phyloP scores from a whole-genome alignment of 2,113 vertebrate genomes.

The Centropristis striata region DNA sequence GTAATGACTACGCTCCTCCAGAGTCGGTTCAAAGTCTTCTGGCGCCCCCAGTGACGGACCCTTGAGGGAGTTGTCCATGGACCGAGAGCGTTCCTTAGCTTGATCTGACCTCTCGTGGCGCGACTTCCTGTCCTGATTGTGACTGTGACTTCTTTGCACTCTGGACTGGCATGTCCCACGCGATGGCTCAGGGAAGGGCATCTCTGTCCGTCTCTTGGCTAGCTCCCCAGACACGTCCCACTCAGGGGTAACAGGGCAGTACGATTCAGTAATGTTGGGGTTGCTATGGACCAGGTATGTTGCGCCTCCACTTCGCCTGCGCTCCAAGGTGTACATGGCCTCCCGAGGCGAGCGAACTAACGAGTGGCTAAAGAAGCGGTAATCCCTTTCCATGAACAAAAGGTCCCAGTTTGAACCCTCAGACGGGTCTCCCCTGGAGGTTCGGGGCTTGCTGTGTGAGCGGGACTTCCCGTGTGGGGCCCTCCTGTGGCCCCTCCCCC shows the following conservation, averaged over 20 bases:
- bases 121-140: slow-evolving; percentile 98
- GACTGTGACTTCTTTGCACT: slow-evolving; percentile 99
- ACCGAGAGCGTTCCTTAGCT: slow-evolving; percentile 97
- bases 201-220: slow-evolving; percentile 97
- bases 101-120: slow-evolving; percentile 95
- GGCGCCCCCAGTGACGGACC: slow-evolving; percentile 91
- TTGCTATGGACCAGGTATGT: slow-evolving; percentile 96
- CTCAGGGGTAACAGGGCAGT: slow-evolving; percentile 96
- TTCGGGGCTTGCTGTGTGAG: slow-evolving; percentile 97
- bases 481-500: slow-evolving; percentile 94
- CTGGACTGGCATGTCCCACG: slow-evolving; percentile 94
- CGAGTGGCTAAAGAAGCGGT: slow-evolving; percentile 93
- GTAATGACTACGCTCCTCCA: slow-evolving; percentile 93
- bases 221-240: slow-evolving; percentile 99
- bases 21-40: slow-evolving; percentile 92
- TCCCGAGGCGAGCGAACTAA: slow-evolving; percentile 93
- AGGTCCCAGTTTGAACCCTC: slow-evolving; percentile 96
- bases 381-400: slow-evolving; percentile 92
- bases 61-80: slow-evolving; percentile 98
- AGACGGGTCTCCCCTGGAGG: slow-evolving; percentile 94
- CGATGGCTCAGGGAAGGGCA: slow-evolving; percentile 98
- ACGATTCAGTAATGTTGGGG: slow-evolving; percentile 94
- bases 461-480: slow-evolving; percentile 94
- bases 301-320: slow-evolving; percentile 91
- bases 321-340: slow-evolving; percentile 95